Conservation (phyloP, 2,113 vertebrate genomes). For the Cebidichthys violaceus region DNA sequence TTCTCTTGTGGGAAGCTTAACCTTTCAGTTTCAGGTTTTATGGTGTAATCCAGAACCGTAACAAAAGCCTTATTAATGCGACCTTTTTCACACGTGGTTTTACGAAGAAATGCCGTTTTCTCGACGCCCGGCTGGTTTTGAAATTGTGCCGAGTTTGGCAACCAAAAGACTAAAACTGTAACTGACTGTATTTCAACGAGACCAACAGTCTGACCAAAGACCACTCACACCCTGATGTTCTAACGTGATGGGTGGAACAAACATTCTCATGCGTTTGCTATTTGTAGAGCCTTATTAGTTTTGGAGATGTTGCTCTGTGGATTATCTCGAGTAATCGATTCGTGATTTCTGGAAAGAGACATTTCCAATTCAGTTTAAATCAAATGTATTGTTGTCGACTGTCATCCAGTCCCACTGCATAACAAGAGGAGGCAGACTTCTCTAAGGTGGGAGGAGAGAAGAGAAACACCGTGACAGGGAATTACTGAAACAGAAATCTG, state of each 20-base stretch:
- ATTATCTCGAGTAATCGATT: no score
- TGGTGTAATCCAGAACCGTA: neutral
- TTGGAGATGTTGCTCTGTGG: no score
- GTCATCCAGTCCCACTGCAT: no score
- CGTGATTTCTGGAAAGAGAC: no score
- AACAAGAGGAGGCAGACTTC: no score
- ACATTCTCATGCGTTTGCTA: constrained; percentile 3
- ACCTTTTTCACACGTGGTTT: constrained; percentile 3
- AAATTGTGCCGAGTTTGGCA: constrained; percentile 28
- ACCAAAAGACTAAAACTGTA: constrained; percentile 7
- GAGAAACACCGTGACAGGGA: no score
- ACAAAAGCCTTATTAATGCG: neutral
- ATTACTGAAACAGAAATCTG: no score
- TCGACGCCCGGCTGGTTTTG: constrained; percentile 2
- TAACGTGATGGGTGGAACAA: neutral
- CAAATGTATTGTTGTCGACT: no score
- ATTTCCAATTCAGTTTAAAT: no score
- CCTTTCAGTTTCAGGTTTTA: constrained; percentile 19
- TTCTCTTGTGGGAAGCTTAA: constrained; percentile 7
- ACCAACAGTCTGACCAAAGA: constrained; percentile 25
- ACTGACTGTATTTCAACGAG: constrained; percentile 12
- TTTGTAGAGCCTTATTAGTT: constrained; percentile 7
- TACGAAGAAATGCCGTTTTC: neutral
- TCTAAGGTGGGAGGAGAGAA: no score
- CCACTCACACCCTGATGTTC: constrained; percentile 10